Evolutionary conservation across 2,113 vertebrate genomes (phyloP).

Genomic region (Syngnathus scovelli): DNA sequence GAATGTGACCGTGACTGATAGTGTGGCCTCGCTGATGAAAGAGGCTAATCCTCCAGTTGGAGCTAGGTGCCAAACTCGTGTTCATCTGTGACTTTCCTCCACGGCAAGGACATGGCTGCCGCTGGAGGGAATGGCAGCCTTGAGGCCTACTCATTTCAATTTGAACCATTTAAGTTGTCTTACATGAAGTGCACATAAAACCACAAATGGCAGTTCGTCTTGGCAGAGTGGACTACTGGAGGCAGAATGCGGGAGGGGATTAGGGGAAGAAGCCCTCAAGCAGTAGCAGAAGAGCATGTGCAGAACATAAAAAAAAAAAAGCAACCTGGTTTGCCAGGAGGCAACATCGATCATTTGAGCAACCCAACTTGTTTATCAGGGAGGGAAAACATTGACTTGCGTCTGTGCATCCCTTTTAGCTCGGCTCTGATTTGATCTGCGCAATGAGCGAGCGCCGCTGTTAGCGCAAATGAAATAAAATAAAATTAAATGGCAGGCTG

Average conservation of each 20-base stretch:
- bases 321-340: background rate
- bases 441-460: background rate
- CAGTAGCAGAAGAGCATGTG: background rate
- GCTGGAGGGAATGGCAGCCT: constrained; percentile 25
- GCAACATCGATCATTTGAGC: background rate
- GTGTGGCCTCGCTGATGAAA: constrained; percentile 15
- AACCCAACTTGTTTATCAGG: background rate
- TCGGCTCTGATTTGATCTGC: background rate
- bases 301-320: background rate
- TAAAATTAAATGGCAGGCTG: background rate
- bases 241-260: background rate
- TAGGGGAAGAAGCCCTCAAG: background rate
- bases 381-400: background rate
- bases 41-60: constrained; percentile 46
- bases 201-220: background rate
- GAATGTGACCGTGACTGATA: constrained; percentile 39
- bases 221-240: background rate
- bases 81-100: constrained; percentile 33
- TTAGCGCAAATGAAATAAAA: background rate
- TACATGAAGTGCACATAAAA: background rate
- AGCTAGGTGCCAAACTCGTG: constrained; percentile 40
- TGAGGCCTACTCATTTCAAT: background rate
- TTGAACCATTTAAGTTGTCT: background rate
- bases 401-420: background rate
- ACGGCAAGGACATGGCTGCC: constrained; percentile 37